phyloP scores from a whole-genome alignment of 2,797 vertebrate species.

The Phylloscopus collybita region DNA sequence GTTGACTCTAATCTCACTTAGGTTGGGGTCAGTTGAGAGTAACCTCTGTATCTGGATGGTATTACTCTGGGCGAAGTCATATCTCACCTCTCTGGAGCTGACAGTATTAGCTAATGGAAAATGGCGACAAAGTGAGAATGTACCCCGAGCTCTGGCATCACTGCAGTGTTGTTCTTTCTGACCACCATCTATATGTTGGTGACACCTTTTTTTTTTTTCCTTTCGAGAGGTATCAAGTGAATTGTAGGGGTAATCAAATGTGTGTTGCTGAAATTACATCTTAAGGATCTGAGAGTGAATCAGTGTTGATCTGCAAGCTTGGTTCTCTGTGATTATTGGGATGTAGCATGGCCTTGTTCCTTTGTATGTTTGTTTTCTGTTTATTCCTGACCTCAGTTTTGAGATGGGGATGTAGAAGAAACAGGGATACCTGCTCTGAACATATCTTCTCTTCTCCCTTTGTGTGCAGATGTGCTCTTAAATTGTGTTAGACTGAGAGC shows the following conservation, averaged over 20 bases:
- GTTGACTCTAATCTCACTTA: slow-evolving; percentile 44
- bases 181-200: not conserved
- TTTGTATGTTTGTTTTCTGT: not conserved
- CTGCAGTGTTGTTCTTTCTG: not conserved
- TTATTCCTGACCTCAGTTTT: not conserved
- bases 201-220: not conserved
- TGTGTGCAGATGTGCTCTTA: not conserved
- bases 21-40: slow-evolving; percentile 22
- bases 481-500: not conserved
- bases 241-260: not conserved
- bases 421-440: not conserved
- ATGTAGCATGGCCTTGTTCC: not conserved
- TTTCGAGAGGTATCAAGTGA: not conserved
- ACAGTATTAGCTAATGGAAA: slow-evolving; percentile 61
- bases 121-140: not conserved
- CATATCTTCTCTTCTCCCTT: not conserved
- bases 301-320: not conserved
- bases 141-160: not conserved
- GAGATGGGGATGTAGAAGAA: not conserved
- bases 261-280: not conserved
- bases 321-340: not conserved
- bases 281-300: not conserved
- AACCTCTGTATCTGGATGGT: slow-evolving; percentile 32
- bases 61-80: slow-evolving; percentile 12
- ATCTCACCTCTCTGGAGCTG: slow-evolving; percentile 22